These are phyloP conservation scores for Nemotelus nigrinus DNA, from an alignment of 2,888 invertebrate genomes.

Conservation along the genomic window DNA sequence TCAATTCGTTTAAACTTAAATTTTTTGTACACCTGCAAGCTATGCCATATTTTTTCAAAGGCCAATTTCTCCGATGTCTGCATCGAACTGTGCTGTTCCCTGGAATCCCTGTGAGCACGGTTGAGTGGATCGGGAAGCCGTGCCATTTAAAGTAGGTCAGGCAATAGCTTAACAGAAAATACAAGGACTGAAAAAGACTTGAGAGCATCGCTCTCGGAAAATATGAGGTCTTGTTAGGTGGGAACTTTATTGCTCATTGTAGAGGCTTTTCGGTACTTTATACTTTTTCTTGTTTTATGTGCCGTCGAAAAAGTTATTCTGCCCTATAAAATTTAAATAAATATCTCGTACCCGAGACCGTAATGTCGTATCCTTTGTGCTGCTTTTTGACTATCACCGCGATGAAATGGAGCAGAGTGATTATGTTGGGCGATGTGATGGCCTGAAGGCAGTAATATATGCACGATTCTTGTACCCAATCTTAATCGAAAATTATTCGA, in stretches of 20 bases:
- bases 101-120: no score
- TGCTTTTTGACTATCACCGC: not conserved
- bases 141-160: slow-evolving; percentile 37
- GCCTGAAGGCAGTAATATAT: no score
- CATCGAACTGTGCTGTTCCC: no score
- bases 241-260: slow-evolving; percentile 39
- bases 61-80: no score
- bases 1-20: no score
- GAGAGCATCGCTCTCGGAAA: slow-evolving; percentile 25
- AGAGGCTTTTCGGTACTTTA: slow-evolving; percentile 38
- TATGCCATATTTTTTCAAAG: no score
- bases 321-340: slow-evolving; percentile 40
- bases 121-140: not conserved
- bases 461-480: no score
- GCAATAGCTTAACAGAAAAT: slow-evolving; percentile 31
- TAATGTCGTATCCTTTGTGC: not conserved
- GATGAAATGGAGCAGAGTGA: no score
- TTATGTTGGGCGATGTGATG: no score
- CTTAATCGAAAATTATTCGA: no score
- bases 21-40: no score
- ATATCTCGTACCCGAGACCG: not conserved
- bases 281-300: slow-evolving; percentile 33
- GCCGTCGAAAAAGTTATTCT: slow-evolving; percentile 12
- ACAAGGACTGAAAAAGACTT: slow-evolving; percentile 36
- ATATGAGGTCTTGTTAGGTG: slow-evolving; percentile 38